Evolutionary conservation across 92 coral and sea anemone genomes (phyloP), one percentile per base, ranked within the genome.

Genomic region (Micromussa lordhowensis): DNA sequence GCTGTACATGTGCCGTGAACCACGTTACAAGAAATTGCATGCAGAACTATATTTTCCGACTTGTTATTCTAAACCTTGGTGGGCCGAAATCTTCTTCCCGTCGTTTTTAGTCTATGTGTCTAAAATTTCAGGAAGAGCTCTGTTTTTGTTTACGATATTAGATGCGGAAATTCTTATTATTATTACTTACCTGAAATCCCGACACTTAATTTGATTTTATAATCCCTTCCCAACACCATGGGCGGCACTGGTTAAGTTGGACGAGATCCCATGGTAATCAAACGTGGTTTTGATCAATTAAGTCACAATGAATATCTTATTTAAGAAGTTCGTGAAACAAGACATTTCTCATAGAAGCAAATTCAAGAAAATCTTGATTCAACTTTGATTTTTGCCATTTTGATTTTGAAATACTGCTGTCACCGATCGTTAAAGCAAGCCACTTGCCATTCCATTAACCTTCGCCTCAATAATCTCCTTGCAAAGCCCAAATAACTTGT

Each of bases 51-150:
- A 71, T 17, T 30, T 31, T 18, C n/a, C 26, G 78, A 73, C 28
- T 4, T 22, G 38, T 35, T 9, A 32, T 73, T 71, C 40, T 44
- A 44, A 18, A 71, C 28, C 78, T 18, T 18, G 78, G 28, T 38
- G 78, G 53, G 49, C 49, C 26, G 29, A 17, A 73, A 36, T 73
- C 36, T 73, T 36, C 17, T 73, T 38, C 53, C n/a, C 53, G 49
- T 73, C 40, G 32, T 34, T 35, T 71, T 16, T 5, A 73, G 28
- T 35, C 21, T 73, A 21, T 21, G 19, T 16, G 29, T 73, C 34
- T 80, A 34, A 35, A 29, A 78, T 78, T 78, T 82, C 85, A 82
- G 76, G 85, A 82, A 64, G 48, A n/a, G 59, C 36, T 16, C 26
- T 81, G 28, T 63, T 82, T 64, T 28, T 64, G 68, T 82, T 15